Evolutionary conservation across 1,140 invertebrate genomes (phyloP), one percentile per base, ranked within the genome.

Genomic region (Drosophila ercepeae): DNA sequence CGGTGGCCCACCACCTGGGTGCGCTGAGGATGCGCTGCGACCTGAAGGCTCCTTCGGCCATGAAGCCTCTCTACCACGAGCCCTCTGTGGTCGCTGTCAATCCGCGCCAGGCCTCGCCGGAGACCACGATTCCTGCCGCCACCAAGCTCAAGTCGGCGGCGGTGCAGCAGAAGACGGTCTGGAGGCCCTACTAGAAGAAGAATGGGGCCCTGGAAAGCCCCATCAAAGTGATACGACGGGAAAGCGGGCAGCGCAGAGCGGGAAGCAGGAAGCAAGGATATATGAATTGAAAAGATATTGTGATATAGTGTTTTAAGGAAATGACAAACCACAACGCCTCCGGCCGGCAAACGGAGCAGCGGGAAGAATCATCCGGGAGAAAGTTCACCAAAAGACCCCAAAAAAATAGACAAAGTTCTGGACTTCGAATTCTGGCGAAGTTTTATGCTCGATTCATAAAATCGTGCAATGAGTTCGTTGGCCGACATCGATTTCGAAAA

Each of bases 101-200:
- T 93, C 18, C 93, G 92, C 60, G 61, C 3, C 81, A 86, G 41
- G 49, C 76, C 1, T 86, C 81, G 23, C 76, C 82, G 9, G 93
- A 93, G 8, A 95, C 94, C 78, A 92, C 95, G 32, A 46, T 92
- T 4, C 91, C 93, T 50, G 64, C 90, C 57, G 81, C 89, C 49
- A 91, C 89, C 1, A 91, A 91, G 61, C 72, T 91, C 2, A 91
- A 91, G 64, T 93, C 93, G 25, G 79, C 93, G 4, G 91, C 93
- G 75, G 92, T 92, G 19, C 90, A 92, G 14, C 92, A 94, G 13
- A 95, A 95, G 92, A 93, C 94, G 11, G 95, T 96, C 8, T 96
- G 95, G 95, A 92, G 95, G 78, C 95, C 95, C 11, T 96, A 96
- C 92, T 96, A 93, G 93, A 41, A 34, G 4, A 13, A 3, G 34